phyloP scores from a whole-genome alignment of 2,888 invertebrate species.

The Xylota sylvarum region DNA sequence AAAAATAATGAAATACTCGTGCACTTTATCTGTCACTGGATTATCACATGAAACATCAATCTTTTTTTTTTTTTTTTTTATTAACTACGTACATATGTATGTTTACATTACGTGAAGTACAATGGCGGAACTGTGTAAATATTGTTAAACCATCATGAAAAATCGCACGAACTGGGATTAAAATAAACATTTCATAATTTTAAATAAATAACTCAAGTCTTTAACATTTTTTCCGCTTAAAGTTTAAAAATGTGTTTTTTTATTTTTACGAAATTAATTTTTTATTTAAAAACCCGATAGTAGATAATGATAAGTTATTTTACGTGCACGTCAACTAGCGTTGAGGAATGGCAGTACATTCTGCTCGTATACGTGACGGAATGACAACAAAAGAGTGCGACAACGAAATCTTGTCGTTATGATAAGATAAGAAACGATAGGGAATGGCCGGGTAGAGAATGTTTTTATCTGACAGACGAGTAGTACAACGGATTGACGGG shows the following conservation, averaged over 20 bases:
- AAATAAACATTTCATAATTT: constrained; percentile 17
- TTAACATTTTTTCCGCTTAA: not conserved
- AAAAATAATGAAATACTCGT: not conserved
- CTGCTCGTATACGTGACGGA: constrained; percentile 54
- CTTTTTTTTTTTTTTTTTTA: not conserved
- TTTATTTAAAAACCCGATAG: constrained; percentile 14
- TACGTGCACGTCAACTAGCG: constrained; percentile 28
- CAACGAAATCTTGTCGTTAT: constrained; percentile 45
- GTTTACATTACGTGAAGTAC: not conserved
- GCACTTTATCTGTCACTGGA: not conserved
- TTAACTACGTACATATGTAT: not conserved
- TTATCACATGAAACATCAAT: constrained; percentile 30
- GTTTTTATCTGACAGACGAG: constrained; percentile 30
- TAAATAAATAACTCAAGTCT: not conserved
- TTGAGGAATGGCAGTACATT: constrained; percentile 19
- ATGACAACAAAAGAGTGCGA: constrained; percentile 36
- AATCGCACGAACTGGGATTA: constrained; percentile 27
- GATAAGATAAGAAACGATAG: constrained; percentile 58
- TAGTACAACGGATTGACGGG: constrained; percentile 9
- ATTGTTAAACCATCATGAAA: constrained; percentile 9
- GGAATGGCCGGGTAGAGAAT: not conserved
- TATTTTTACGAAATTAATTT: not conserved
- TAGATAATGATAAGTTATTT: constrained; percentile 40
- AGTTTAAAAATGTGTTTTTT: not conserved
- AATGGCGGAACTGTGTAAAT: constrained; percentile 27